Percentiles rank a stretch among this genome's conserved stretches.
These are phyloP conservation scores for Acanthurus tractus DNA, from an alignment of 2,797 vertebrate species.

Conservation along the genomic window DNA sequence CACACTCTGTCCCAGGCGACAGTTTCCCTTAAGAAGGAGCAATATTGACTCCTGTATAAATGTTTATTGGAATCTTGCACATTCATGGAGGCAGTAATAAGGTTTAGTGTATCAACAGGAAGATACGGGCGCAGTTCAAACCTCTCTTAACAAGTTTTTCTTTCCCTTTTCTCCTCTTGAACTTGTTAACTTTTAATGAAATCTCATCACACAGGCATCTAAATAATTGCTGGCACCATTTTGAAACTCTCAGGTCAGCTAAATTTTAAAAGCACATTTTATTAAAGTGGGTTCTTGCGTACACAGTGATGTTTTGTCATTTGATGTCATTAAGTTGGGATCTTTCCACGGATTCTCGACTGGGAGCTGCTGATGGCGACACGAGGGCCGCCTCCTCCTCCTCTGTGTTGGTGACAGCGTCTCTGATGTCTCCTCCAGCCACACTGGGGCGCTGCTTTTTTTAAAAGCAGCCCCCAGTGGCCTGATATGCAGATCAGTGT, in stretches of 20 bases:
- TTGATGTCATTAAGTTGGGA: conserved; percentile 16
- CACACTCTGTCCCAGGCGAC: conserved; percentile 58
- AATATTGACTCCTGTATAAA: conserved; percentile 55
- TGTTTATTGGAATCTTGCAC: conserved; percentile 54
- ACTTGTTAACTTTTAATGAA: conserved; percentile 13
- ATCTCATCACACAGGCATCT: not conserved
- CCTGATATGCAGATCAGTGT: conserved; percentile 38
- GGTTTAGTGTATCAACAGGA: conserved; percentile 41
- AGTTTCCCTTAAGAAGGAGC: conserved; percentile 54
- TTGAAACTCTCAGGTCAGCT: not conserved
- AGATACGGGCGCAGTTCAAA: conserved; percentile 42
- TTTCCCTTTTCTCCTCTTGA: not conserved
- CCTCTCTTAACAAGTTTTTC: conserved; percentile 11
- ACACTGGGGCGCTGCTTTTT: conserved; percentile 57
- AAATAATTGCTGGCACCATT: not conserved
- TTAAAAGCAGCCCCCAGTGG: conserved; percentile 14
- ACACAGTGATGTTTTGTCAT: not conserved
- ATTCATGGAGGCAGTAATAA: conserved; percentile 52
- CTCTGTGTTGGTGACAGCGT: conserved; percentile 1
- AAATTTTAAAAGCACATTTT: not conserved
- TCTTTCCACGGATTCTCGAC: not conserved
- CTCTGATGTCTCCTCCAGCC: conserved; percentile 52
- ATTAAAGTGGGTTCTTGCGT: not conserved
- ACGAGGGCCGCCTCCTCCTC: not conserved
- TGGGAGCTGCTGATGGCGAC: not conserved